Evolutionary conservation across 2,113 vertebrate genomes (phyloP), one percentile per base, ranked within the genome.

Genomic region (Motacilla alba): DNA sequence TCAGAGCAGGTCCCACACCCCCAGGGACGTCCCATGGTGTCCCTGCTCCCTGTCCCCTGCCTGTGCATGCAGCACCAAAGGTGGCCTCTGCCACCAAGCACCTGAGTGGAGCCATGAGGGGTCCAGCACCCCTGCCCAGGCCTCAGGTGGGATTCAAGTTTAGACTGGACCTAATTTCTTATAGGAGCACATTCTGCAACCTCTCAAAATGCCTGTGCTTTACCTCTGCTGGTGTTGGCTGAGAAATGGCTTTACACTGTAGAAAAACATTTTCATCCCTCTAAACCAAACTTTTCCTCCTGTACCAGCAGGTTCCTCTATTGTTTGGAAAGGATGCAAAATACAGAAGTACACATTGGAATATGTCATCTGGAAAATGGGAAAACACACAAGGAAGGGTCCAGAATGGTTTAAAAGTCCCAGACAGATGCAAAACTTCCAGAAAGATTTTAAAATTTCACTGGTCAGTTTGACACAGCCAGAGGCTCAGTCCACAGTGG

Each of bases 71-170:
- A 49, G 26, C 1, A 3, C 43, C 4, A 3, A 18, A 53, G 15
- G 27, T 21, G 20, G 11, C 7, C n/a, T 47, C 55, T 87, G 35
- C 41, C 50, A 44, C 21, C 67, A 39, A 7, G 24, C 23, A 53
- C 2, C 66, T 1, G 2, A 43, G 30, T 13, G 27, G 49, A 83
- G 55, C 46, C 47, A 10, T 0, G 1, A n/a, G 49, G 20, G 9
- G 13, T 4, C 6, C 56, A 50, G 77, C 49, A 50, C 18, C 21
- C 22, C 66, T 23, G 1, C 15, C n/a, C 59, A 58, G 24, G 18
- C 49, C 24, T 60, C 69, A 33, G 1, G 0, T 35, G 60, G 27
- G 14, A 62, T 52, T 76, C 19, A 7, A 4, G 21, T 11, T 56
- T 75, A 58, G 52, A 66, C 43, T 33, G 46, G 19, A 27, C 46